Conservation (phyloP, 2,113 vertebrate species). For the Meleagris gallopavo region DNA sequence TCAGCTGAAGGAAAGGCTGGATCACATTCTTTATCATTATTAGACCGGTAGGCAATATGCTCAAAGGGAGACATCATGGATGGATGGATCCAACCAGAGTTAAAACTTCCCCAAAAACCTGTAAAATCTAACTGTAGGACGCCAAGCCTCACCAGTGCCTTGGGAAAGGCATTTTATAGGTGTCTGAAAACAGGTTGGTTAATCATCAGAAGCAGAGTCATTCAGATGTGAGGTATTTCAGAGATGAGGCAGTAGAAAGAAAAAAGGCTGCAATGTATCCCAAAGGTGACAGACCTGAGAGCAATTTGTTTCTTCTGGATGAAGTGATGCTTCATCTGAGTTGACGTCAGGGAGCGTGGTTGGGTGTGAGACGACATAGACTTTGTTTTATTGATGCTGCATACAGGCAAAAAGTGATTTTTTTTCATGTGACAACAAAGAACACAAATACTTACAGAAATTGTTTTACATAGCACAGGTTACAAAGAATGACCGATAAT, state of each 20-base stretch:
- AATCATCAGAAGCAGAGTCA: slow-evolving; percentile 49
- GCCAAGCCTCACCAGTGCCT: background rate
- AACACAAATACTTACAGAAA: background rate
- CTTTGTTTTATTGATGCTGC: background rate
- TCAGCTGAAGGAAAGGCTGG: background rate
- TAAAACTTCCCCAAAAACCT: background rate
- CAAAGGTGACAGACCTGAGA: slow-evolving; percentile 25
- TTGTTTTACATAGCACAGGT: background rate
- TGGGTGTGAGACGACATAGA: background rate
- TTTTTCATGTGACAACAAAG: background rate
- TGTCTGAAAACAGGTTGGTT: slow-evolving; percentile 34
- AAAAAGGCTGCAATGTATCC: background rate
- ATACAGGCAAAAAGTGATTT: background rate
- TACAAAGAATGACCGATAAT: background rate
- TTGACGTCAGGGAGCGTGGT: background rate
- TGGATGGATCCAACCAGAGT: background rate
- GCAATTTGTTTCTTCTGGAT: slow-evolving; percentile 5
- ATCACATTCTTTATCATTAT: background rate
- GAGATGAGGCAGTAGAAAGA: background rate
- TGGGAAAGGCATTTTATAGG: slow-evolving; percentile 7
- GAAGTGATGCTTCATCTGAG: background rate
- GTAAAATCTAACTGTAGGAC: background rate
- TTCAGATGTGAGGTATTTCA: background rate
- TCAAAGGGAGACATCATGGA: background rate
- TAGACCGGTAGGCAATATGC: background rate